phyloP scores from a whole-genome alignment of 1,140 invertebrate species.

The Solenopsis fugax region DNA sequence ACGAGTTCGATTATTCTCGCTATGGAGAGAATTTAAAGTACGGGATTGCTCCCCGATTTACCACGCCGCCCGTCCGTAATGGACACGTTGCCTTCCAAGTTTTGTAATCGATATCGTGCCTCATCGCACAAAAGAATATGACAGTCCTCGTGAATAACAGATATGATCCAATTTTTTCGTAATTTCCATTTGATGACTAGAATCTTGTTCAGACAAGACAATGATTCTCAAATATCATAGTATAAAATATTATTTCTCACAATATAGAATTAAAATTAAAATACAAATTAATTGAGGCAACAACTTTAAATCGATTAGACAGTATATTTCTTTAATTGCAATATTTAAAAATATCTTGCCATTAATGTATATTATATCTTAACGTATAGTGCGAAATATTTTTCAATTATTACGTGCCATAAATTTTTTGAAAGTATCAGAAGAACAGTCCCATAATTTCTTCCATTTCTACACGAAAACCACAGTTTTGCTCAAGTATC shows the following conservation, averaged over 20 bases:
- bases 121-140: slow-evolving; percentile 15
- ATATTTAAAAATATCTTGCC: not conserved
- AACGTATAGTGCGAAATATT: not conserved
- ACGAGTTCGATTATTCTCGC: slow-evolving; percentile 49
- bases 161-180: not conserved
- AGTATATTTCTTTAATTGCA: not conserved
- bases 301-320: not conserved
- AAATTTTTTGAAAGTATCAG: not conserved
- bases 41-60: slow-evolving; percentile 44
- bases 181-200: not conserved
- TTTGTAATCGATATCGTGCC: slow-evolving; percentile 34
- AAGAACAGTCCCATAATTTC: too few relatives aligned
- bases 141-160: slow-evolving; percentile 6
- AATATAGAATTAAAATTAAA: not conserved
- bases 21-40: slow-evolving; percentile 42
- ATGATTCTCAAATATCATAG: not conserved
- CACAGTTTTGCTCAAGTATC: too few relatives aligned
- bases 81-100: slow-evolving; percentile 52
- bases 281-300: slow-evolving; percentile 4
- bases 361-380: not conserved
- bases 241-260: not conserved
- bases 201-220: not conserved
- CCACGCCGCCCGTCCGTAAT: slow-evolving; percentile 21
- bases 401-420: not conserved
- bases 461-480: not conserved